These are phyloP conservation scores for Apotomis capreana DNA, from an alignment of 2,888 invertebrate genomes.

Conservation along the genomic window DNA sequence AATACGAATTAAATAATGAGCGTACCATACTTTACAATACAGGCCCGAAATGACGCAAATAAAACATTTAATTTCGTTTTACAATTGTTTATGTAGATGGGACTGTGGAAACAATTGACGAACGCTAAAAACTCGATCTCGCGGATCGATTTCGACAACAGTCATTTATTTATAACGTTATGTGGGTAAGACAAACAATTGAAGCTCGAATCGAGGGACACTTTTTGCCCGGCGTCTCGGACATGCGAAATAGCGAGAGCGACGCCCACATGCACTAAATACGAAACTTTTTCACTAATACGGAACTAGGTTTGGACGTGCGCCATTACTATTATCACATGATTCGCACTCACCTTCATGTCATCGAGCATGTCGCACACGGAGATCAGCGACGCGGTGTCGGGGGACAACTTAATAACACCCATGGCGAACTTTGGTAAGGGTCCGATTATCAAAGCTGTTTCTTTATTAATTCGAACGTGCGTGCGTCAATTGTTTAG, in stretches of 20 bases:
- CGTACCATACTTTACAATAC: too few relatives aligned
- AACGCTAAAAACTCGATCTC: neutral
- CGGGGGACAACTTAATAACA: constrained; percentile 77
- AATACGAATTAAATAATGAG: neutral
- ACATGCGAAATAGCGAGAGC: constrained; percentile 36
- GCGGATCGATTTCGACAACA: neutral
- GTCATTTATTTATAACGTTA: constrained; percentile 4
- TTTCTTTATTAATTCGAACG: constrained; percentile 38
- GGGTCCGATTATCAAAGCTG: constrained; percentile 14
- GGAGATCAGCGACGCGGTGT: constrained; percentile 75
- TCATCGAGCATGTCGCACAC: constrained; percentile 79
- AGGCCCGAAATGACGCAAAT: neutral
- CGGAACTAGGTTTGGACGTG: constrained; percentile 59
- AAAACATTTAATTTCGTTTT: neutral
- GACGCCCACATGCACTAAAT: constrained; percentile 61
- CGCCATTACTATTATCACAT: constrained; percentile 62
- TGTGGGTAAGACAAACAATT: constrained; percentile 28
- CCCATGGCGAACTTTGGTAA: constrained; percentile 60
- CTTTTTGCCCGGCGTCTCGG: constrained; percentile 50
- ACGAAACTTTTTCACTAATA: constrained; percentile 60
- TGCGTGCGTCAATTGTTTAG: constrained; percentile 59
- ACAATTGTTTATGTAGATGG: neutral
- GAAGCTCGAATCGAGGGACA: constrained; percentile 21
- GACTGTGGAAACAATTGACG: neutral
- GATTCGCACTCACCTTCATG: constrained; percentile 73